Base-by-base conservation (phyloP, 2,888 invertebrate genomes). In the Drosophila nr. perissopoda region DNA sequence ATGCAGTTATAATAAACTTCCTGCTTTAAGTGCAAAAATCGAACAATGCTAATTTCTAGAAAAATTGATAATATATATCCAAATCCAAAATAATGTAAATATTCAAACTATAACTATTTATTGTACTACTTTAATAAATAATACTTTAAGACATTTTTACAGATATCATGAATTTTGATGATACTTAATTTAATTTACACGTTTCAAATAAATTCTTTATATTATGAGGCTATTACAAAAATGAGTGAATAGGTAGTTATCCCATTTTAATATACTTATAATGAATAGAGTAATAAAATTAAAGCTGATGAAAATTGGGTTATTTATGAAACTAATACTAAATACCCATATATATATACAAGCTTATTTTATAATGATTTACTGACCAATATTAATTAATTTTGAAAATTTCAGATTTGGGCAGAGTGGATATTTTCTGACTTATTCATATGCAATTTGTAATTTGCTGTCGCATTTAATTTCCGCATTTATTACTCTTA, bases 391-490 rank as follows among this genome's bases (percentile, higher is more conserved):
- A 56, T 46, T n/a, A 63, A 66, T 64, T 42, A 21, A 65, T 56
- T 59, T 79, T 69, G 18, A 21, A 48, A 6, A 52, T 57, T 49
- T 25, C n/a, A 51, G 71, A 57, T 31, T 27, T 38, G 38, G 38
- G 21, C 52, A 57, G 40, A 40, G 65, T 51, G 27, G 34, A 33
- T 58, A 51, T 70, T 57, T 64, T 57, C 38, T 60, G 65, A 48
- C 56, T 54, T 60, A 67, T 33, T 57, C 64, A 52, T 59, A 59
- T 71, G 70, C 57, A 59, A 56, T 63, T 79, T 84, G 72, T 82
- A 87, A 84, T 84, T 80, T 74, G 33, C 70, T 77, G 64, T 66
- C 60, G 56, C 77, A 70, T 78, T 86, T 74, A 74, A 84, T 82
- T 84, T 80, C 31, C 67, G 69, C 58, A 58, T 34, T 52, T 64